These are phyloP conservation scores for Diorhabda carinulata DNA, from an alignment of 1,140 invertebrate species.

Conservation along the genomic window DNA sequence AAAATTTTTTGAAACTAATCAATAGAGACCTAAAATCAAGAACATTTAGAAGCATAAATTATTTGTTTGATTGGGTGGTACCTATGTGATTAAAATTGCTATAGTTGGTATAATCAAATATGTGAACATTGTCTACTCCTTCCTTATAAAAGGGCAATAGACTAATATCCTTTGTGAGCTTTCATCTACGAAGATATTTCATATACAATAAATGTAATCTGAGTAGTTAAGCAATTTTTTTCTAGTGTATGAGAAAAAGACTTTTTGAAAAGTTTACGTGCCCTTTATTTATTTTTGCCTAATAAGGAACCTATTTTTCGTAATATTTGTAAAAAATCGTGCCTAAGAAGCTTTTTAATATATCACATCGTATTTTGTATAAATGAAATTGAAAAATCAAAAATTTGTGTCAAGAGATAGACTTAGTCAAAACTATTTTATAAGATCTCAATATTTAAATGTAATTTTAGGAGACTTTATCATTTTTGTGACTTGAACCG, in stretches of 20 bases:
- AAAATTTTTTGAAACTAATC: too few relatives aligned
- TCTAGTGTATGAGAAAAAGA: background rate
- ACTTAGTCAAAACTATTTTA: background rate
- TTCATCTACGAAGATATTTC: too few relatives aligned
- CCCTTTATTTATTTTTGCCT: background rate
- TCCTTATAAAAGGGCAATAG: too few relatives aligned
- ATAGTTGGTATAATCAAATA: too few relatives aligned
- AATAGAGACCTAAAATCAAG: too few relatives aligned
- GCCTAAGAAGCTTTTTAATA: background rate
- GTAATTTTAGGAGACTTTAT: background rate
- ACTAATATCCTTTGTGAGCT: too few relatives aligned
- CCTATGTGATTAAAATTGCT: too few relatives aligned
- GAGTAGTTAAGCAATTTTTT: too few relatives aligned
- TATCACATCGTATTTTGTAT: background rate
- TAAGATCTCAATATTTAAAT: constrained; percentile 3
- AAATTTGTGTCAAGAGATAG: background rate
- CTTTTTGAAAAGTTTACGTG: background rate
- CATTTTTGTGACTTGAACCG: background rate
- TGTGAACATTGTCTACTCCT: too few relatives aligned
- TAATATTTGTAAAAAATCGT: background rate
- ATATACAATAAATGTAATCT: too few relatives aligned
- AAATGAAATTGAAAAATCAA: background rate
- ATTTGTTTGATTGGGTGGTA: too few relatives aligned
- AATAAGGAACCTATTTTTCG: background rate
- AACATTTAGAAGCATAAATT: too few relatives aligned